Conservation (phyloP, 2,113 vertebrate genomes). For the Orthonyx spaldingii region DNA sequence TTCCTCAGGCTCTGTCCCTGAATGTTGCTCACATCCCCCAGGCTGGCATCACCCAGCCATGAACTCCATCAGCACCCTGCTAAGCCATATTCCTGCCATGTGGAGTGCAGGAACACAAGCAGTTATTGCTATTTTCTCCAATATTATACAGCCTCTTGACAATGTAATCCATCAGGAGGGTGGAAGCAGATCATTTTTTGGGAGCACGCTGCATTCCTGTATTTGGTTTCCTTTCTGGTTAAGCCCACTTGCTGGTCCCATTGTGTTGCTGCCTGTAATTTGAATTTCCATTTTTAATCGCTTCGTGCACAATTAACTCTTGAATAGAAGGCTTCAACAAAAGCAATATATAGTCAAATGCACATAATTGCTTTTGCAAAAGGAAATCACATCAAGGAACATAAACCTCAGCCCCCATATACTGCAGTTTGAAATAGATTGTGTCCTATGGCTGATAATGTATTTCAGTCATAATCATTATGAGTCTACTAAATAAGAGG, state of each 20-base stretch:
- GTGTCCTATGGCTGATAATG: background rate
- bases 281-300: background rate
- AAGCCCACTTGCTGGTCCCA: background rate
- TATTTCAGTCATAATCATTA: background rate
- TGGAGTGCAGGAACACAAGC: background rate
- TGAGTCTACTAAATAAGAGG: conserved; percentile 28
- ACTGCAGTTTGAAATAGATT: conserved; percentile 9
- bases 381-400: conserved; percentile 5
- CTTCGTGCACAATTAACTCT: background rate
- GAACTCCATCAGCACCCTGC: background rate
- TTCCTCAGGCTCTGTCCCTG: background rate
- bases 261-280: background rate
- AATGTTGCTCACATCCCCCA: background rate
- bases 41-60: background rate
- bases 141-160: background rate
- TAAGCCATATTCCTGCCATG: background rate
- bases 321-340: background rate
- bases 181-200: background rate
- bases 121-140: background rate
- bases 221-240: background rate
- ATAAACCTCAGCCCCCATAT: background rate
- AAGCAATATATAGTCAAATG: background rate
- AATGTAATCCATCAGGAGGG: background rate
- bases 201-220: background rate
- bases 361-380: conserved; percentile 8